phyloP scores from a whole-genome alignment of 2,888 invertebrate genomes.

The Dorcus hopei region DNA sequence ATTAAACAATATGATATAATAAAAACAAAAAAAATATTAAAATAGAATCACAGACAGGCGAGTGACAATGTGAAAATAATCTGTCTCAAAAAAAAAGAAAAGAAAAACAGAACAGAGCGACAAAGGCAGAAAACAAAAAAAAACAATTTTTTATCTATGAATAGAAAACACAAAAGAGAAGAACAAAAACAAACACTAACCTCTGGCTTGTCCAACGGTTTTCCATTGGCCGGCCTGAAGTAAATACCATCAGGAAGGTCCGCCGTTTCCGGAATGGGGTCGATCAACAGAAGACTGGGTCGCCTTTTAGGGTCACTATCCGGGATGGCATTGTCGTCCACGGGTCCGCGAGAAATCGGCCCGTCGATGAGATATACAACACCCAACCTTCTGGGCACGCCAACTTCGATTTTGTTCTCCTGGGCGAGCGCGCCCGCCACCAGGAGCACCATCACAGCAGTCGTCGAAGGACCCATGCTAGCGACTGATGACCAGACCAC shows the following conservation, averaged over 20 bases:
- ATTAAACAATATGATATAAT: too few relatives aligned
- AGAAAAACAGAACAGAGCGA: too few relatives aligned
- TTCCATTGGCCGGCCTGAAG: conserved; percentile 38
- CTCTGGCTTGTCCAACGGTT: conserved; percentile 34
- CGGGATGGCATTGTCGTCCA: conserved; percentile 27
- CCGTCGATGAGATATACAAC: conserved; percentile 36
- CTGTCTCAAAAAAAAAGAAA: too few relatives aligned
- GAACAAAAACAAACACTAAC: conserved; percentile 22
- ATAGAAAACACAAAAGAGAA: not conserved
- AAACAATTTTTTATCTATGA: too few relatives aligned
- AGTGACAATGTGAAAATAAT: too few relatives aligned
- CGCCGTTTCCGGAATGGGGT: conserved; percentile 34
- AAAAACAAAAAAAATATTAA: too few relatives aligned
- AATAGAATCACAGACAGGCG: too few relatives aligned
- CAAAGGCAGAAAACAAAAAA: too few relatives aligned
- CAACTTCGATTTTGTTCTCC: conserved; percentile 1
- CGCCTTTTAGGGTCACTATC: conserved; percentile 16
- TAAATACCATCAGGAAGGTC: conserved; percentile 42
- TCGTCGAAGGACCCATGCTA: conserved; percentile 15
- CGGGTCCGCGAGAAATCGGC: conserved; percentile 13
- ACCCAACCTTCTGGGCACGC: conserved; percentile 22
- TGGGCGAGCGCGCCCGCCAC: conserved; percentile 2
- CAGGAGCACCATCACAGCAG: conserved; percentile 13
- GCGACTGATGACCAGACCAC: conserved; percentile 8
- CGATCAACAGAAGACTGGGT: conserved; percentile 13